A percentile compares a stretch with the other conserved stretches of the same genome.
Evolutionary conservation across 2,113 vertebrate species (phyloP).

Genomic region (Promerops cafer): DNA sequence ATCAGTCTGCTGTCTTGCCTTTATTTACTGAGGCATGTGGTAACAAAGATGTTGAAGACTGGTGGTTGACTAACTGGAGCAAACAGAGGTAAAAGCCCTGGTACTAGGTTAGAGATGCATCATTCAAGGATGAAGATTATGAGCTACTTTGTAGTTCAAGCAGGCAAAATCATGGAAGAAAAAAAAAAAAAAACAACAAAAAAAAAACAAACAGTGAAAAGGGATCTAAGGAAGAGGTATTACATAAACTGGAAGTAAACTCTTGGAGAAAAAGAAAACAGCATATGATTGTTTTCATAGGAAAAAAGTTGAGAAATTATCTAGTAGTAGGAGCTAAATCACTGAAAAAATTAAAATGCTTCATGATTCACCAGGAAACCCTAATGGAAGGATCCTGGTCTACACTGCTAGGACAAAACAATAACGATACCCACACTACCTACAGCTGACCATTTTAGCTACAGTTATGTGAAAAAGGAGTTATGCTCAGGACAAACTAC

Average conservation of each 20-base stretch:
- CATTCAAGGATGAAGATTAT: background rate
- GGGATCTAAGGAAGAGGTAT: background rate
- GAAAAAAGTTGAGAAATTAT: background rate
- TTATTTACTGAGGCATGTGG: background rate
- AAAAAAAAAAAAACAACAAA: background rate
- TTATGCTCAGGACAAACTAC: background rate
- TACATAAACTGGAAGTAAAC: background rate
- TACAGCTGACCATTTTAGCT: background rate
- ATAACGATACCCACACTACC: background rate
- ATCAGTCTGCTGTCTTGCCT: background rate
- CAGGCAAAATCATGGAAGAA: background rate
- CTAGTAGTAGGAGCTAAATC: background rate
- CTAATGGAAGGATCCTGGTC: background rate
- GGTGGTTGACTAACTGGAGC: background rate
- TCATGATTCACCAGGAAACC: background rate
- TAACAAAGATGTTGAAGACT: background rate
- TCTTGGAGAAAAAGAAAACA: background rate
- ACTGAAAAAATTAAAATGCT: background rate
- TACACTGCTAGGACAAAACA: background rate
- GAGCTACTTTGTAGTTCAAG: background rate
- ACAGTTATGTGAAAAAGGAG: background rate
- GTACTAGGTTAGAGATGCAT: background rate
- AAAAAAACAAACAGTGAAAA: background rate
- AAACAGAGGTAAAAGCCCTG: background rate
- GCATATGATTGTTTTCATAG: background rate